A percentile compares a stretch with the other conserved stretches of the same genome.
Conservation (phyloP, 2,113 vertebrate species). For the Picathartes gymnocephalus region DNA sequence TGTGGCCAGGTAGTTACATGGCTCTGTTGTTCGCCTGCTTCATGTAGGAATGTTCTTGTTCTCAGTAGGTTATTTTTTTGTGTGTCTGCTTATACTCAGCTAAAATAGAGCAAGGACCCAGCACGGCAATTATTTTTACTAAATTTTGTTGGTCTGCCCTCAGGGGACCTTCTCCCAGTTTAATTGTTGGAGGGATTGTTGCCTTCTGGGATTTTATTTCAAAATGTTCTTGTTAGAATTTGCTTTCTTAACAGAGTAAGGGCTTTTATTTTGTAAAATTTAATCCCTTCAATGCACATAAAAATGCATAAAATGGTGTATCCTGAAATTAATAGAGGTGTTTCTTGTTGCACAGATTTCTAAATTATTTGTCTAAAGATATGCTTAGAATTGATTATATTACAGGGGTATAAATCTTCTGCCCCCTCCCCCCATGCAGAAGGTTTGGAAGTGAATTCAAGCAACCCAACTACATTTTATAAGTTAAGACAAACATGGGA, state of each 20-base stretch:
- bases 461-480: constrained; percentile 67
- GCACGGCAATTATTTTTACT: constrained; percentile 75
- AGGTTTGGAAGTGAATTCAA: constrained; percentile 66
- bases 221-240: constrained; percentile 70
- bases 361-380: constrained; percentile 76
- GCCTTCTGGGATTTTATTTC: constrained; percentile 78
- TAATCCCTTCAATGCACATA: constrained; percentile 20
- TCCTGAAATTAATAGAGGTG: constrained; percentile 71
- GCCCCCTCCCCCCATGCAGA: constrained; percentile 1
- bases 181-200: constrained; percentile 75
- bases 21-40: constrained; percentile 60
- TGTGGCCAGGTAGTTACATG: constrained; percentile 70
- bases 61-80: constrained; percentile 51
- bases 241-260: constrained; percentile 35
- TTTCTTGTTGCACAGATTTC: constrained; percentile 66
- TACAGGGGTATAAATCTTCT: constrained; percentile 69
- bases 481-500: constrained; percentile 74
- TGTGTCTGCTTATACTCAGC: constrained; percentile 61
- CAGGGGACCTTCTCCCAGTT: constrained; percentile 74
- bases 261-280: constrained; percentile 13
- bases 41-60: constrained; percentile 51
- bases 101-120: constrained; percentile 68
- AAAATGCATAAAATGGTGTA: constrained; percentile 57
- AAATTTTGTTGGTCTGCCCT: constrained; percentile 72
- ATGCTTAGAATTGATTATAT: constrained; percentile 70